Percentiles rank a stretch among this genome's conserved stretches.
Conservation (phyloP, 2,888 invertebrate genomes). For the Acanthosepion lycidas region DNA sequence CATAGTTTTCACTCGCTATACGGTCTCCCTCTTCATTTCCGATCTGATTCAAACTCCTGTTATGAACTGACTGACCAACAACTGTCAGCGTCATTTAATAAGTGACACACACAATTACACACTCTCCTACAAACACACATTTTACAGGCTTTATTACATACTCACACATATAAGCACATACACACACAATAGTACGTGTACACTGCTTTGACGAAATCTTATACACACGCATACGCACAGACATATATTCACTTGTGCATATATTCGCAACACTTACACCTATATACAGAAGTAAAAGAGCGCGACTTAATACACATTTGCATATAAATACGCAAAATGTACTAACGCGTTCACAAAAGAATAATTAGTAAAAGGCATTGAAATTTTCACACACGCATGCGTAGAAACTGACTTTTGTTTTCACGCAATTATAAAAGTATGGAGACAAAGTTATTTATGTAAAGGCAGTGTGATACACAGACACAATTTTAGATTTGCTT, state of each 20-base stretch:
- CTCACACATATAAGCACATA: too few relatives aligned
- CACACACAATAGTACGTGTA: too few relatives aligned
- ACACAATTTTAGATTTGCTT: too few relatives aligned
- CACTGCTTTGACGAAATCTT: too few relatives aligned
- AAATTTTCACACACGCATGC: background rate
- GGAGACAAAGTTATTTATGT: too few relatives aligned
- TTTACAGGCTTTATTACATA: too few relatives aligned
- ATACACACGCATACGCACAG: background rate
- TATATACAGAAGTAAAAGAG: too few relatives aligned
- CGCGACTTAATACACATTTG: too few relatives aligned
- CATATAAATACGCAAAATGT: background rate
- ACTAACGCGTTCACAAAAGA: background rate
- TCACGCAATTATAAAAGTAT: too few relatives aligned
- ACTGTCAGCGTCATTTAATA: background rate
- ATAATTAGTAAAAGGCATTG: background rate
- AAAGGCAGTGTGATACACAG: too few relatives aligned
- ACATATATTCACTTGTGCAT: background rate
- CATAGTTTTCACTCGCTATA: slow-evolving; percentile 4
- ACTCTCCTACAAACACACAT: background rate
- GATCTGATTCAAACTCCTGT: background rate
- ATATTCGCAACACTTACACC: too few relatives aligned
- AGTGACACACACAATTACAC: background rate
- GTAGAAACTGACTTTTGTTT: background rate
- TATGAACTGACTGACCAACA: background rate
- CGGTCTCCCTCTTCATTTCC: background rate